Conservation (phyloP, 2,888 invertebrate species). For the Deilephila elpenor region DNA sequence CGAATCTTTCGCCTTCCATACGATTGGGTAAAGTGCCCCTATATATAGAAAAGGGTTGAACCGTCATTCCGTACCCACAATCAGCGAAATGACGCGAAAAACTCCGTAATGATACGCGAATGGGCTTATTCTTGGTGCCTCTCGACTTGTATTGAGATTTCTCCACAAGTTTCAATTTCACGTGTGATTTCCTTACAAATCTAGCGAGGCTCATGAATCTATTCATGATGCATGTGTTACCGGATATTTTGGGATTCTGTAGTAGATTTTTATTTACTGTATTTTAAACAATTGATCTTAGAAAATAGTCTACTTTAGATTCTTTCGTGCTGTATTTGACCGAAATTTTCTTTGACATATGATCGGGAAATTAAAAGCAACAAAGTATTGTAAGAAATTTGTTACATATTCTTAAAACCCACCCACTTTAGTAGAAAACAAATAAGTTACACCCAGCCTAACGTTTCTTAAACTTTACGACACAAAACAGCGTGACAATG, state of each 20-base stretch:
- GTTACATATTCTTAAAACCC: no score
- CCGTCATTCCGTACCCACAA: constrained; percentile 30
- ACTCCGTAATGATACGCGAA: constrained; percentile 31
- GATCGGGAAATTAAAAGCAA: no score
- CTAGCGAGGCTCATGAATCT: constrained; percentile 3
- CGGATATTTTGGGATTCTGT: not conserved
- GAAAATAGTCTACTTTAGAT: no score
- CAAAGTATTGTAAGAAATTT: no score
- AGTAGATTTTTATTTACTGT: no score
- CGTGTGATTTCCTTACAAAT: constrained; percentile 12
- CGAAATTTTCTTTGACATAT: no score
- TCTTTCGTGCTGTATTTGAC: no score
- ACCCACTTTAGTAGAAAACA: not conserved
- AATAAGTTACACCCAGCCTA: not conserved
- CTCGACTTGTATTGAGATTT: constrained; percentile 2
- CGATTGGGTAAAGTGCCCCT: constrained; percentile 19
- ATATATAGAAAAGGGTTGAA: constrained; percentile 23
- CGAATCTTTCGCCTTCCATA: constrained; percentile 4
- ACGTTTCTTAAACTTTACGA: not conserved
- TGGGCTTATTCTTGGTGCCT: not conserved
- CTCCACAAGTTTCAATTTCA: constrained; percentile 5
- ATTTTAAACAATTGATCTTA: no score
- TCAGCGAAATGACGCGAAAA: constrained; percentile 38
- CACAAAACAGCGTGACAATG: not conserved
- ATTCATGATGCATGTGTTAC: not conserved